These are phyloP conservation scores for Aeoliscus strigatus DNA, from an alignment of 2,797 vertebrate genomes.

Conservation along the genomic window DNA sequence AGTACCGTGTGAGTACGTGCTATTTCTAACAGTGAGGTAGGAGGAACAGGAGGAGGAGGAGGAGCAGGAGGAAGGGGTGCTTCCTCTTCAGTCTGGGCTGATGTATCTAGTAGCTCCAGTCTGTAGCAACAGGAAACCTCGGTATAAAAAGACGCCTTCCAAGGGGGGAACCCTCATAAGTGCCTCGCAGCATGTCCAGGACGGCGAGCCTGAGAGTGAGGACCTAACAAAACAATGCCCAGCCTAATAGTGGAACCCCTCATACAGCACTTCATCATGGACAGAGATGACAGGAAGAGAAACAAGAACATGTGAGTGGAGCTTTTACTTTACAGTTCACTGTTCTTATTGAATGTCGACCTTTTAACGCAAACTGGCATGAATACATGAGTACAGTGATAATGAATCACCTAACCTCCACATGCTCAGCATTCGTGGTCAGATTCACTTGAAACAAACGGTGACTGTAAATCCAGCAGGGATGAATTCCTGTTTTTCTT, in stretches of 20 bases:
- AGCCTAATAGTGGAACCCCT: slow-evolving; percentile 53
- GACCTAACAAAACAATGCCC: slow-evolving; percentile 65
- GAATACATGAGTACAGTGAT: no score
- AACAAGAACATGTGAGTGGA: slow-evolving; percentile 76
- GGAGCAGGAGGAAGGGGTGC: slow-evolving; percentile 61
- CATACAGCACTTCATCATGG: slow-evolving; percentile 67
- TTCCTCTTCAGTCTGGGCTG: slow-evolving; percentile 69
- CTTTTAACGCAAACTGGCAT: no score
- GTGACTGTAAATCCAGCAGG: slow-evolving; percentile 23
- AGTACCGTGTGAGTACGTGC: slow-evolving; percentile 34
- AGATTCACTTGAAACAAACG: slow-evolving; percentile 24
- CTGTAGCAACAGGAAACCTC: slow-evolving; percentile 51
- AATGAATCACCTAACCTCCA: no score
- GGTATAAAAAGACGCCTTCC: slow-evolving; percentile 63
- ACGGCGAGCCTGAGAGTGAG: slow-evolving; percentile 46
- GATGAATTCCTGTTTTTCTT: slow-evolving; percentile 39
- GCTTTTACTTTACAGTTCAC: slow-evolving; percentile 8
- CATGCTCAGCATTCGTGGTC: slow-evolving; percentile 32
- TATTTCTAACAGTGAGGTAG: slow-evolving; percentile 48
- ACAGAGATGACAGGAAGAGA: slow-evolving; percentile 68
- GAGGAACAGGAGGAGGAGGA: slow-evolving; percentile 52
- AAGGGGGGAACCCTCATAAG: slow-evolving; percentile 59
- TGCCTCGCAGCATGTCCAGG: slow-evolving; percentile 66
- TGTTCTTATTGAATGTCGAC: no score
- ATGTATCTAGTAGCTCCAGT: slow-evolving; percentile 59